Percentiles rank a stretch among this genome's conserved stretches.
Evolutionary conservation across 1,140 invertebrate species (phyloP).

Genomic region (Charaxes varanes): DNA sequence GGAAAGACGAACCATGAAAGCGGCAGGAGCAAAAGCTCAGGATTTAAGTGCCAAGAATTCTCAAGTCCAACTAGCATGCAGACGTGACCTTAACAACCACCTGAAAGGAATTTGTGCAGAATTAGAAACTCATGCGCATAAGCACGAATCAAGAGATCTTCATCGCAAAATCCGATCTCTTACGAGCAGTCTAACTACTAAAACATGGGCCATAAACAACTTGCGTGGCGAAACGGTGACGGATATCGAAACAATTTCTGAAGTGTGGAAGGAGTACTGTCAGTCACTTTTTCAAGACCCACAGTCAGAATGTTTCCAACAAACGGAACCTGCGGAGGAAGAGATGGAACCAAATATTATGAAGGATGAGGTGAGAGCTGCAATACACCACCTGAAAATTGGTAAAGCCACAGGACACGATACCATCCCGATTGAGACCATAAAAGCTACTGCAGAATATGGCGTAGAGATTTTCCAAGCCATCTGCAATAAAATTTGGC

Average conservation of each 20-base stretch:
- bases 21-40: too few species aligned
- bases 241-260: constrained; percentile 17
- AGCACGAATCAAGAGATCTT: constrained; percentile 6
- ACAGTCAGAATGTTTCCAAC: constrained; percentile 7
- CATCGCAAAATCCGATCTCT: constrained; percentile 4
- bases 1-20: too few species aligned
- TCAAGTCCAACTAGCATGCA: too few species aligned
- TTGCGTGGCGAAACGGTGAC: constrained; percentile 12
- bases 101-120: too few species aligned
- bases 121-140: constrained; percentile 7
- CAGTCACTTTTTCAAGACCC: constrained; percentile 24
- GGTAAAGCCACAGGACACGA: constrained; percentile 21
- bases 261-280: constrained; percentile 22
- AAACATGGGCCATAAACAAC: constrained; percentile 13
- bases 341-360: constrained; percentile 22
- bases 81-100: too few species aligned
- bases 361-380: constrained; percentile 17
- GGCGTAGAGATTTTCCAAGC: constrained; percentile 1
- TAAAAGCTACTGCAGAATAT: constrained; percentile 5
- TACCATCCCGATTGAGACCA: constrained; percentile 8
- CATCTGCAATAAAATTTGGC: constrained; percentile 5
- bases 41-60: too few species aligned
- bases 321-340: constrained; percentile 14
- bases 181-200: not conserved
- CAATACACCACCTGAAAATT: constrained; percentile 19